phyloP scores from a whole-genome alignment of 2,888 invertebrate species.

The Sycophila texana region DNA sequence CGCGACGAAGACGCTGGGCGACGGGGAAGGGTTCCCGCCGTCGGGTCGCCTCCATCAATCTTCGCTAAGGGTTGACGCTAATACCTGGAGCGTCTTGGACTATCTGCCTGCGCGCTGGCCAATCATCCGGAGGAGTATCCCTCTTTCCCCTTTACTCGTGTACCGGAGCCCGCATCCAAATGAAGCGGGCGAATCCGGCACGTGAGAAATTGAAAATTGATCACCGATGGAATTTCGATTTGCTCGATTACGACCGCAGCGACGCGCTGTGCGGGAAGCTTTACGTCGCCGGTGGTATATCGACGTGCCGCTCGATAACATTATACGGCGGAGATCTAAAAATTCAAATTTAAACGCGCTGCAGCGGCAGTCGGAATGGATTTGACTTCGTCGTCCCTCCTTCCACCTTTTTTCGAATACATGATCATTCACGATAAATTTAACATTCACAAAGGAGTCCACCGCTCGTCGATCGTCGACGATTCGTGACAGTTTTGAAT shows the following conservation, averaged over 20 bases:
- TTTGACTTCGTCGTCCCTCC: slow-evolving; percentile 6
- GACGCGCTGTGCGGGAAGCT: neutral
- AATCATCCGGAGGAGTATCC: slow-evolving; percentile 31
- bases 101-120: slow-evolving; percentile 2
- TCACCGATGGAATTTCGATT: slow-evolving; percentile 3
- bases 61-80: slow-evolving; percentile 72
- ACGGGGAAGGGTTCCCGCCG: slow-evolving; percentile 37
- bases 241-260: neutral
- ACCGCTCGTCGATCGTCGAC: slow-evolving; percentile 1
- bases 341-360: slow-evolving; percentile 37
- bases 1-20: slow-evolving; percentile 3
- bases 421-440: slow-evolving; percentile 31
- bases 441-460: slow-evolving; percentile 8
- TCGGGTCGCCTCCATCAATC: slow-evolving; percentile 71
- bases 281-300: neutral
- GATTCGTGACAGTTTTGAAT: neutral
- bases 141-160: too few relatives aligned
- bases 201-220: too few relatives aligned
- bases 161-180: too few relatives aligned
- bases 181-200: neutral
- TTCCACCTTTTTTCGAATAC: slow-evolving; percentile 20
- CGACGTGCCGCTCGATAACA: slow-evolving; percentile 3
- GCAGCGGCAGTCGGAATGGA: slow-evolving; percentile 27
- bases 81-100: slow-evolving; percentile 67
- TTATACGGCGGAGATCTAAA: slow-evolving; percentile 23